Percentiles rank a stretch among this genome's conserved stretches.
Conservation (phyloP, 2,888 invertebrate genomes). For the Amblyjoppa fuscipennis region DNA sequence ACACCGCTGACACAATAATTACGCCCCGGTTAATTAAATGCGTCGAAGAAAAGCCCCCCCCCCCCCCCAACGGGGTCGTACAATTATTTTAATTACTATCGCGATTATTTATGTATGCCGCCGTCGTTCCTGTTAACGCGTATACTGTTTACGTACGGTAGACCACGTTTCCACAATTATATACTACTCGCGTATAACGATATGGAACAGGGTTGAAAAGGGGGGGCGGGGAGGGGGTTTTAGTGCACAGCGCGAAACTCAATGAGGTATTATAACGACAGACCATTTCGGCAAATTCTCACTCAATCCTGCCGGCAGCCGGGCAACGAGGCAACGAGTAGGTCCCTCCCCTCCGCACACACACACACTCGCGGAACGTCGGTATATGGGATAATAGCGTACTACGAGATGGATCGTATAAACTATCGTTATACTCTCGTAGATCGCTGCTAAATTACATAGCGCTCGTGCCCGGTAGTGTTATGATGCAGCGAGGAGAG, state of each 20-base stretch:
- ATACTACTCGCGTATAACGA: background rate
- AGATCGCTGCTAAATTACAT: conserved; percentile 60
- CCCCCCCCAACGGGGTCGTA: background rate
- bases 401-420: conserved; percentile 10
- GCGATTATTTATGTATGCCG: conserved; percentile 24
- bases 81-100: conserved; percentile 43
- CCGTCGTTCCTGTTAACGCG: conserved; percentile 12
- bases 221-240: background rate
- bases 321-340: background rate
- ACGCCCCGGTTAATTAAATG: conserved; percentile 15
- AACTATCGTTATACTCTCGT: conserved; percentile 36
- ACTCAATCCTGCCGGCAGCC: conserved; percentile 7
- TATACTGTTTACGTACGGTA: conserved; percentile 29
- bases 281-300: conserved; percentile 36
- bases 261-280: conserved; percentile 41
- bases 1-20: conserved; percentile 9
- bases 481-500: conserved; percentile 37
- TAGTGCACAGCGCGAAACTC: conserved; percentile 8
- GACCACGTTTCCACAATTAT: conserved; percentile 19
- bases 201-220: background rate
- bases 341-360: no score
- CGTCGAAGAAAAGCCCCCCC: background rate
- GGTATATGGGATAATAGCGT: background rate
- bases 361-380: background rate
- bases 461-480: conserved; percentile 29